Percentiles rank a stretch among this genome's conserved stretches.
These are phyloP conservation scores for Hemicentrotus pulcherrimus DNA, from an alignment of 35 echinoderm and acorn worm genomes.

Conservation along the genomic window DNA sequence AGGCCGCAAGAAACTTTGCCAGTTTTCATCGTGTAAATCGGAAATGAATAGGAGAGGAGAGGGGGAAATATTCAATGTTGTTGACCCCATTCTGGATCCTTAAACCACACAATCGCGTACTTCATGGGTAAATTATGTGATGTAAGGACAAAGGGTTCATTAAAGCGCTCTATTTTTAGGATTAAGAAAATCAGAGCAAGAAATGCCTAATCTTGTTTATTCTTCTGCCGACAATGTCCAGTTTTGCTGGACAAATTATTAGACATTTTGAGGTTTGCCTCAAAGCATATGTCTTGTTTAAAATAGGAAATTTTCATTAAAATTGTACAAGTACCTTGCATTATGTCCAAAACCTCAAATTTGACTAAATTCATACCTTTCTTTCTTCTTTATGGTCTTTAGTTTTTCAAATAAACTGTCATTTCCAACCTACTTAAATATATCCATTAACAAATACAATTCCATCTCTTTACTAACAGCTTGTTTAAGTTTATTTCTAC, in stretches of 20 bases:
- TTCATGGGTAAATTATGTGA: background rate
- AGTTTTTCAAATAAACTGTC: background rate
- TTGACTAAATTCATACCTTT: background rate
- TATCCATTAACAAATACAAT: background rate
- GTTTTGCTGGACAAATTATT: background rate
- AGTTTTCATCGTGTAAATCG: conserved; percentile 11
- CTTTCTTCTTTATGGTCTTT: background rate
- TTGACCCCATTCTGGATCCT: background rate
- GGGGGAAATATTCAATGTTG: background rate
- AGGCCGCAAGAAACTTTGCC: background rate
- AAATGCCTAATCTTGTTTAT: background rate
- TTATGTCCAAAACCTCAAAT: background rate
- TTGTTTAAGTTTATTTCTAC: background rate
- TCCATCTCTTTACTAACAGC: background rate
- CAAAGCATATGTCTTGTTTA: background rate
- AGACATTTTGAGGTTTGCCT: background rate
- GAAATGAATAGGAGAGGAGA: background rate
- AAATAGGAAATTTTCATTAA: background rate
- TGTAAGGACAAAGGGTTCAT: background rate
- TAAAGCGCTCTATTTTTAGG: background rate
- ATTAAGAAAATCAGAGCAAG: background rate
- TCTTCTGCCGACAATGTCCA: background rate
- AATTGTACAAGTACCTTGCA: background rate
- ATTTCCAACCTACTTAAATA: background rate
- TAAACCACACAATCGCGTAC: background rate